These are phyloP conservation scores for Ciconia stormi DNA, from an alignment of 2,113 vertebrate species.

Conservation along the genomic window DNA sequence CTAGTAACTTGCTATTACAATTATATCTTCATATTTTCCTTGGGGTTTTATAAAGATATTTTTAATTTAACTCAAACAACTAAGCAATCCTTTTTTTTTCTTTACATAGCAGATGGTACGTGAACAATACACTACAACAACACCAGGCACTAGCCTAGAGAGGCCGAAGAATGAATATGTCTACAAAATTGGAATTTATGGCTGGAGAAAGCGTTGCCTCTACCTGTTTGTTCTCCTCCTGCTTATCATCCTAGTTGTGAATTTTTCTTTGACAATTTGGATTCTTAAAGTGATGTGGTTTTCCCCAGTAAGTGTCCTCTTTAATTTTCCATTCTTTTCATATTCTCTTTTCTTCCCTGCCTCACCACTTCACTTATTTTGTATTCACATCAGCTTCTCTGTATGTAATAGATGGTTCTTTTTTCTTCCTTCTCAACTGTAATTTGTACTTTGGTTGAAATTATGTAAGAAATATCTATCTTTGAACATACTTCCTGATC, in stretches of 20 bases:
- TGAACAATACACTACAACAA: constrained; percentile 87
- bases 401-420: not conserved
- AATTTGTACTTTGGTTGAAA: not conserved
- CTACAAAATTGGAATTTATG: constrained; percentile 96
- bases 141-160: constrained; percentile 80
- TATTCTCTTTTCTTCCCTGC: not conserved
- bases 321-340: not conserved
- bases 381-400: not conserved
- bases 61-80: not conserved
- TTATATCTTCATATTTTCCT: not conserved
- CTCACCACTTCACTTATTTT: not conserved
- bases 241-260: constrained; percentile 89
- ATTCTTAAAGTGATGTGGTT: constrained; percentile 98
- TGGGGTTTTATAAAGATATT: not conserved
- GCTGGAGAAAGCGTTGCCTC: constrained; percentile 98
- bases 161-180: constrained; percentile 77
- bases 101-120: constrained; percentile 86
- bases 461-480: not conserved
- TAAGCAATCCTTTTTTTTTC: not conserved
- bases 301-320: constrained; percentile 84
- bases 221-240: constrained; percentile 94
- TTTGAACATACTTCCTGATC: not conserved
- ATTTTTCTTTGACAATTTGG: constrained; percentile 95
- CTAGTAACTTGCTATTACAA: not conserved
- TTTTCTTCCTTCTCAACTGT: not conserved